Evolutionary conservation across 2,888 invertebrate species (phyloP).

Genomic region (Drosophila meridionalis): DNA sequence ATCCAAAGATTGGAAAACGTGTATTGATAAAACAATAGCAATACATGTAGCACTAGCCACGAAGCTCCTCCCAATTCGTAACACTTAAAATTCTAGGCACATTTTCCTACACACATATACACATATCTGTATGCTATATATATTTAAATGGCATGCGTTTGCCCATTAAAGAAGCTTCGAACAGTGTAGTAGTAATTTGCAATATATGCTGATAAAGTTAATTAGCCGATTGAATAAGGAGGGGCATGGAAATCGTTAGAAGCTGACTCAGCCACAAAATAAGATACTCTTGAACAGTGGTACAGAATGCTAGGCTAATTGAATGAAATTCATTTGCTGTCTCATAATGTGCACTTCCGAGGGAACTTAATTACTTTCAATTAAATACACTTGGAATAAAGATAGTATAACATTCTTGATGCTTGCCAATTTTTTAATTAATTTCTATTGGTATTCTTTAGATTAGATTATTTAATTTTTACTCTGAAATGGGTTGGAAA

Average conservation of each 20-base stretch:
- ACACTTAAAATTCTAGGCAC: slow-evolving; percentile 68
- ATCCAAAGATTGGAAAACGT: slow-evolving; percentile 19
- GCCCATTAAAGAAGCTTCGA: slow-evolving; percentile 44
- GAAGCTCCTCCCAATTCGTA: slow-evolving; percentile 18
- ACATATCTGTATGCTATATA: slow-evolving; percentile 23
- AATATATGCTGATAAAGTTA: slow-evolving; percentile 75
- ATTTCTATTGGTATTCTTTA: background rate
- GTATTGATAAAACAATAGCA: slow-evolving; percentile 60
- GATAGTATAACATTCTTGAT: background rate
- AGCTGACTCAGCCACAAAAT: slow-evolving; percentile 68
- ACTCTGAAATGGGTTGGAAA: background rate
- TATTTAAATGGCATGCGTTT: slow-evolving; percentile 48
- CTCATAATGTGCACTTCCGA: background rate
- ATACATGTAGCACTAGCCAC: slow-evolving; percentile 33
- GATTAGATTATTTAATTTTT: background rate
- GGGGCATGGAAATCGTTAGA: slow-evolving; percentile 71
- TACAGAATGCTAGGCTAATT: slow-evolving; percentile 20
- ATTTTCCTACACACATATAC: slow-evolving; percentile 24
- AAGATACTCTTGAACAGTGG: slow-evolving; percentile 60
- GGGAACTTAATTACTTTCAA: slow-evolving; percentile 25
- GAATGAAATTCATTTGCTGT: slow-evolving; percentile 12
- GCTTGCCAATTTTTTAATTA: background rate
- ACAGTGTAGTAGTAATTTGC: slow-evolving; percentile 33
- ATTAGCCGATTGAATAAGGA: slow-evolving; percentile 61
- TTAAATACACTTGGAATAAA: slow-evolving; percentile 3